phyloP scores from a whole-genome alignment of 2,113 vertebrate species.

The Erinaceus europaeus region DNA sequence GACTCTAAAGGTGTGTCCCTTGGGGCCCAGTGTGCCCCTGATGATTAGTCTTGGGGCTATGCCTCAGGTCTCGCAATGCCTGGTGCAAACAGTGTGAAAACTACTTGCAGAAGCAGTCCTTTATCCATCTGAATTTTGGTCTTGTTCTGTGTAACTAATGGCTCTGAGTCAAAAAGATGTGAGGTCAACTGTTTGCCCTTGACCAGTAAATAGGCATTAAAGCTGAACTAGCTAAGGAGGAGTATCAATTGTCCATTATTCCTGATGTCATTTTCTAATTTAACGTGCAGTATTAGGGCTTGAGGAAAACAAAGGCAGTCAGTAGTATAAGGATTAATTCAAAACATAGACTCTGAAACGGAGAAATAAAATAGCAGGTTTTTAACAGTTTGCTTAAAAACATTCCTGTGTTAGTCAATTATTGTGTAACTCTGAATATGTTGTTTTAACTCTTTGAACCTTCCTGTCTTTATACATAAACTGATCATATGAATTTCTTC shows the following conservation, averaged over 20 bases:
- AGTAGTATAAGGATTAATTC: not conserved
- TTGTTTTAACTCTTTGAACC: not conserved
- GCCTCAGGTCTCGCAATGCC: not conserved
- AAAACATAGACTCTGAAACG: not conserved
- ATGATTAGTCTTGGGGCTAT: not conserved
- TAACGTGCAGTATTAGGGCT: not conserved
- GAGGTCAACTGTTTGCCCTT: not conserved
- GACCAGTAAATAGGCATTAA: slow-evolving; percentile 16
- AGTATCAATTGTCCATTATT: not conserved
- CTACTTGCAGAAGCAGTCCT: not conserved
- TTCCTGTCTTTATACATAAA: not conserved
- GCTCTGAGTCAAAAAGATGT: not conserved
- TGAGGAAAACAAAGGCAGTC: not conserved
- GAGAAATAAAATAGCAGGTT: not conserved
- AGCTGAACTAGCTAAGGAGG: not conserved
- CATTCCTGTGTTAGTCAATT: not conserved
- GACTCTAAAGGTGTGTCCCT: not conserved
- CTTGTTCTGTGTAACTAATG: not conserved
- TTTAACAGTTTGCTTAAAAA: not conserved
- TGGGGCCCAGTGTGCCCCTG: not conserved
- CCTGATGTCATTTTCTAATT: not conserved
- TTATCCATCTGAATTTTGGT: not conserved
- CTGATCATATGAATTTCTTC: too few relatives aligned
- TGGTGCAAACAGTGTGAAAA: not conserved
- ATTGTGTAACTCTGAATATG: not conserved